Conservation (phyloP, 92 coral and sea anemone species). For the Palythoa grandis region DNA sequence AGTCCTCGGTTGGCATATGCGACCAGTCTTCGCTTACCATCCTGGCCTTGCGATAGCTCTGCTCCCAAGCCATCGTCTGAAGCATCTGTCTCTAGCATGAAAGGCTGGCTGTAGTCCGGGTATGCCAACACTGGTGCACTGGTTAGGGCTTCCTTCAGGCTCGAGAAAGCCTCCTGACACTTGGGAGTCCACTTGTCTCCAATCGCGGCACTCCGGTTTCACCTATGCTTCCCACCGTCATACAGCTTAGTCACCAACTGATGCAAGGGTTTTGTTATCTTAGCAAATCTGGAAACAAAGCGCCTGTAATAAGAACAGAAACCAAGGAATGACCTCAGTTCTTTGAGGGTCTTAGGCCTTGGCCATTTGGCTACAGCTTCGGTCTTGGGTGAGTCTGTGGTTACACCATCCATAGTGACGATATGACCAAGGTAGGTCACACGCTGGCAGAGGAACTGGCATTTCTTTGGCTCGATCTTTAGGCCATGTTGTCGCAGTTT, state of each 20-base stretch:
- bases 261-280: not conserved
- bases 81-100: not conserved
- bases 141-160: not conserved
- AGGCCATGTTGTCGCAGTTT: slow-evolving; percentile 49
- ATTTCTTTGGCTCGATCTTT: slow-evolving; percentile 44
- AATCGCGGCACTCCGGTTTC: not conserved
- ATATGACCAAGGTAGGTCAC: slow-evolving; percentile 4
- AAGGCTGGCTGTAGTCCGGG: slow-evolving; percentile 5
- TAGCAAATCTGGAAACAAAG: not conserved
- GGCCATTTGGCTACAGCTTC: slow-evolving; percentile 5
- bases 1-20: slow-evolving; percentile 10
- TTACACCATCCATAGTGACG: not conserved
- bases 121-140: slow-evolving; percentile 1
- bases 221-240: not conserved
- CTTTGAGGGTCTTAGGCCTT: not conserved
- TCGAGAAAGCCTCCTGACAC: slow-evolving; percentile 1
- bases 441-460: slow-evolving; percentile 8
- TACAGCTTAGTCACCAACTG: not conserved
- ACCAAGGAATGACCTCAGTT: slow-evolving; percentile 11
- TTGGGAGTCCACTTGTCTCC: not conserved
- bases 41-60: not conserved
- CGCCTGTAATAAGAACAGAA: not conserved
- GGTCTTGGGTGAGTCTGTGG: not conserved
- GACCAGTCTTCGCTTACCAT: not conserved
- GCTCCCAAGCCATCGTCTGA: not conserved